Evolutionary conservation across 2,113 vertebrate genomes (phyloP), one percentile per base, ranked within the genome.

Genomic region (Scatophagus argus): DNA sequence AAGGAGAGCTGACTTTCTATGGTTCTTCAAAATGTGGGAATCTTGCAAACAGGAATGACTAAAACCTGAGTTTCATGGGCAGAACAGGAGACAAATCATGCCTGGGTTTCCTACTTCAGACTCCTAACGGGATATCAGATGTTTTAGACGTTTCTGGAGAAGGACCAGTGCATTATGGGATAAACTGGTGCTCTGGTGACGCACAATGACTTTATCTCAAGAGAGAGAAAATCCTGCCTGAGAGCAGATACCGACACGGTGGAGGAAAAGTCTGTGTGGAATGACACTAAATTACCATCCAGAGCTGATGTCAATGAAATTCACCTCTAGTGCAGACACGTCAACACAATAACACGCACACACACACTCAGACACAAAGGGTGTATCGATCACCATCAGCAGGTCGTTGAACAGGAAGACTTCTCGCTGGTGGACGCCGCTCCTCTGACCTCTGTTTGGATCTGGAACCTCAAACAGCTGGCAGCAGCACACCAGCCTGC

Each of bases 391-490:
- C 94, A 98, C 97, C 97, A 98, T 96, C 47, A 99, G 93, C 46
- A 99, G 95, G 93, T 99, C 97, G 13, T 98, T 99, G 95, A 99
- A 98, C 88, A 99, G 97, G 94, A 99, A 99, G 78, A 98, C 97
- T 87, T 99, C 97, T 49, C 97, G 93, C 88, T 99, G 97, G 93
- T 99, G 97, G 61, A 98, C 91, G 19, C 97, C 96, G 64, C 96
- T 94, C 77, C 97, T 94, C 83, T 99, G 97, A 9, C 95, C 96
- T 36, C 96, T 92, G 87, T 97, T 98, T 29, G 97, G 96, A 90
- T 99, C 97, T 0, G 97, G 97, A 54, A 98, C 97, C 92, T 99
- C 97, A 0, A 97, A 98, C 73, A 99, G 96, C 47, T 98, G 97
- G 89, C 97, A 98, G 94, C 97, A 98, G 89, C 97, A 99, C 14